These are phyloP conservation scores for Celastrina argiolus DNA, from an alignment of 2,888 invertebrate species.

Conservation along the genomic window DNA sequence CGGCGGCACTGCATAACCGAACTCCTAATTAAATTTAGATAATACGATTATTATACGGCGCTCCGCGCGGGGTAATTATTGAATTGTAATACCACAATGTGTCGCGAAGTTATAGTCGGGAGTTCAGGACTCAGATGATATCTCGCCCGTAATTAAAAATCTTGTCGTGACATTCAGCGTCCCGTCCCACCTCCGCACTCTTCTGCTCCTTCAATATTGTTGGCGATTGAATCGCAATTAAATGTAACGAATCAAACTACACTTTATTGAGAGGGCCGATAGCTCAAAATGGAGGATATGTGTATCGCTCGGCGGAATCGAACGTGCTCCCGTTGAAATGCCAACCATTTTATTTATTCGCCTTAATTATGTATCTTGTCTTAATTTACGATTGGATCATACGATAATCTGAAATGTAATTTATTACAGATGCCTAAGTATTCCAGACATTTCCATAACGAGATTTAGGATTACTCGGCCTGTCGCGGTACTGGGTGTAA, in stretches of 20 bases:
- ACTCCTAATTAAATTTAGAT: slow-evolving; percentile 29
- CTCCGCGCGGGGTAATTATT: slow-evolving; percentile 58
- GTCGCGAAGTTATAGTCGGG: slow-evolving; percentile 57
- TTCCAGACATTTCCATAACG: slow-evolving; percentile 72
- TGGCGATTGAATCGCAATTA: slow-evolving; percentile 77
- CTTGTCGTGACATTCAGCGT: slow-evolving; percentile 77
- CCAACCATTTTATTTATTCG: slow-evolving; percentile 78
- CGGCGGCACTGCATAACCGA: slow-evolving; percentile 22
- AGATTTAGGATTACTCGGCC: slow-evolving; percentile 72
- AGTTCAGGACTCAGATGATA: slow-evolving; percentile 72
- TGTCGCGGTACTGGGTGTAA: slow-evolving; percentile 54
- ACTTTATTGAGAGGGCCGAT: slow-evolving; percentile 73
- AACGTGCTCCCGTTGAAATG: slow-evolving; percentile 77
- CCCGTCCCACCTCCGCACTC: slow-evolving; percentile 71
- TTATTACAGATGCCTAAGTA: slow-evolving; percentile 75
- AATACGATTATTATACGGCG: slow-evolving; percentile 32
- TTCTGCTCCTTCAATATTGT: slow-evolving; percentile 71
- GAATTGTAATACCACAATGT: slow-evolving; percentile 71
- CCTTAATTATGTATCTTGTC: slow-evolving; percentile 79
- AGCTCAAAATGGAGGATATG: slow-evolving; percentile 66
- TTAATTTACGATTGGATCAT: slow-evolving; percentile 79
- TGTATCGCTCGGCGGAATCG: slow-evolving; percentile 62
- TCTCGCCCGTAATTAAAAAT: slow-evolving; percentile 77
- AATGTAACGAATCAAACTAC: slow-evolving; percentile 73
- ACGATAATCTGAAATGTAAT: slow-evolving; percentile 75